These are phyloP conservation scores for Eospalax fontanierii DNA, from an alignment of 2,797 vertebrate species.

Conservation along the genomic window DNA sequence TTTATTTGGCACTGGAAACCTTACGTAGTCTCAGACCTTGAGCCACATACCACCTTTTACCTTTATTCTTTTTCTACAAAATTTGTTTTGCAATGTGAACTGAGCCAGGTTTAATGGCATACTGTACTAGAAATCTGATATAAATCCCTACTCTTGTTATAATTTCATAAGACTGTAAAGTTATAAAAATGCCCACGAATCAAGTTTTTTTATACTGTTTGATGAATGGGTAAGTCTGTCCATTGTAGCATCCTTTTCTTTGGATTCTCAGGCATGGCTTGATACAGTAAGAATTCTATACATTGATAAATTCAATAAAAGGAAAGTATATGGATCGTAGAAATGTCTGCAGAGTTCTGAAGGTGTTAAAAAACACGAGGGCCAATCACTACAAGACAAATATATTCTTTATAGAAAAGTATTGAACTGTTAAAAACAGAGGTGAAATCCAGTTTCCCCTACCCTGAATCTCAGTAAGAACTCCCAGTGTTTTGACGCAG, in stretches of 20 bases:
- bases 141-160: background rate
- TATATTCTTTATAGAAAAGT: background rate
- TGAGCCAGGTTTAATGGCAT: background rate
- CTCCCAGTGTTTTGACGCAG: background rate
- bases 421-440: background rate
- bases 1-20: background rate
- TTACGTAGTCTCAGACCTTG: background rate
- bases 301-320: background rate
- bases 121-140: background rate
- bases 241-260: background rate
- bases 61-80: background rate
- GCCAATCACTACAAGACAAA: background rate
- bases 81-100: background rate
- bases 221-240: background rate
- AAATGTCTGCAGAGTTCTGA: background rate
- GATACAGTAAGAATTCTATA: background rate
- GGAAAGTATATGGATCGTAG: background rate
- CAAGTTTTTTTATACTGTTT: background rate
- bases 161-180: background rate
- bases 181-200: background rate
- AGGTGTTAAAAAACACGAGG: background rate
- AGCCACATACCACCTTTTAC: background rate
- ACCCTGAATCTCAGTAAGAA: background rate
- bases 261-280: background rate
- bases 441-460: background rate